Percentiles rank a stretch among this genome's conserved stretches.
phyloP scores from a whole-genome alignment of 2,797 vertebrate genomes.

The Centropyge bicolor region DNA sequence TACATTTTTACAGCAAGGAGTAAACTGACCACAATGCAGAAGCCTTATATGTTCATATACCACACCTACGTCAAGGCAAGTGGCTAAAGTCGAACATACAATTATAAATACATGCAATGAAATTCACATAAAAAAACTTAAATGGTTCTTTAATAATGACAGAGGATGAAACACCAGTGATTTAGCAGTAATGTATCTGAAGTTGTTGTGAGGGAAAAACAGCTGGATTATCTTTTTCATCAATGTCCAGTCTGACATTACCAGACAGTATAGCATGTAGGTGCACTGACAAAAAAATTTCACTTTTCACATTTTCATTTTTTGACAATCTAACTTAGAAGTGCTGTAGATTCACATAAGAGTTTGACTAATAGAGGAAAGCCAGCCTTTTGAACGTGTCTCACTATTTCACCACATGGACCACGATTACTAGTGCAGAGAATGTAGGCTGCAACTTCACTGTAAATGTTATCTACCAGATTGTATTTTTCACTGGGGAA shows the following conservation, averaged over 20 bases:
- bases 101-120: not conserved
- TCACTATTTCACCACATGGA: not conserved
- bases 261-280: not conserved
- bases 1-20: not conserved
- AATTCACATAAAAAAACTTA: not conserved
- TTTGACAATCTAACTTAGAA: not conserved
- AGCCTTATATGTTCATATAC: not conserved
- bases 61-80: not conserved
- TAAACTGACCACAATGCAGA: not conserved
- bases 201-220: not conserved
- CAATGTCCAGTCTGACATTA: not conserved
- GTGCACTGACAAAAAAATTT: not conserved
- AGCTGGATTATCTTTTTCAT: not conserved
- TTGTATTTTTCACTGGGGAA: too few species aligned
- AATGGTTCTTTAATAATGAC: not conserved
- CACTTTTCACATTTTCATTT: too few species aligned
- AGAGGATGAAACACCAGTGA: not conserved
- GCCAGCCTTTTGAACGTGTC: not conserved
- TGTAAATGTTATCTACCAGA: too few species aligned
- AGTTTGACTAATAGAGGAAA: not conserved
- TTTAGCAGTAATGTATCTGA: not conserved
- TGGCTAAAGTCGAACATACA: not conserved
- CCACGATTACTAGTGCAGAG: not conserved
- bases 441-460: not conserved
- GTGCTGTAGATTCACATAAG: not conserved